phyloP scores from a whole-genome alignment of 2,888 invertebrate species.

The Tortrix viridana region DNA sequence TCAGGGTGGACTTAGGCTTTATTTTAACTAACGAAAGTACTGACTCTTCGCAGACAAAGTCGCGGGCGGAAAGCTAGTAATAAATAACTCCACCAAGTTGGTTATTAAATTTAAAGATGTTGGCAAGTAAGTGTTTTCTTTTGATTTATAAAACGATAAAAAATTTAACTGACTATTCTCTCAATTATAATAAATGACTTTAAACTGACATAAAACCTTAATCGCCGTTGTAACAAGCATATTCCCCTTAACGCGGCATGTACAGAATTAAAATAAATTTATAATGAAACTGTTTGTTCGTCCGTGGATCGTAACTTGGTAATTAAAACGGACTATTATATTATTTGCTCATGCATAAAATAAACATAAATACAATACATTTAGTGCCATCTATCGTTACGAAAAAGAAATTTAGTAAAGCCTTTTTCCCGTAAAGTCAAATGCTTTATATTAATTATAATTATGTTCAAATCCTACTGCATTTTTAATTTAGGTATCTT shows the following conservation, averaged over 20 bases:
- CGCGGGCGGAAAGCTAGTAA: too few relatives aligned
- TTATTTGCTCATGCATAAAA: conserved; percentile 73
- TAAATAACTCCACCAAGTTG: too few relatives aligned
- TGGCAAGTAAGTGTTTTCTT: too few relatives aligned
- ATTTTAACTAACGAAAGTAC: too few relatives aligned
- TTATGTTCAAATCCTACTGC: conserved; percentile 28
- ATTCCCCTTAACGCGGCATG: conserved; percentile 41
- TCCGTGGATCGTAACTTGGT: conserved; percentile 52
- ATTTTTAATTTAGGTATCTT: neutral
- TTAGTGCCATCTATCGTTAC: conserved; percentile 48
- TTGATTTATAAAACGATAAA: too few relatives aligned
- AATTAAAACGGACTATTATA: conserved; percentile 68
- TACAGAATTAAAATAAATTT: conserved; percentile 46
- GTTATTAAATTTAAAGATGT: too few relatives aligned
- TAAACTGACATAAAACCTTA: too few relatives aligned
- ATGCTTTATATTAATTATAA: conserved; percentile 40
- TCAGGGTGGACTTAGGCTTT: too few relatives aligned
- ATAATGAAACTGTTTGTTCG: conserved; percentile 54
- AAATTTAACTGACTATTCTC: too few relatives aligned
- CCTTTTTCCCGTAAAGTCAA: conserved; percentile 37
- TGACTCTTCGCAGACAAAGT: too few relatives aligned
- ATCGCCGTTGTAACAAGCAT: conserved; percentile 19
- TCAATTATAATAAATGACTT: too few relatives aligned
- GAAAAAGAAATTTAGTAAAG: conserved; percentile 41
- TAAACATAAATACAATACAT: conserved; percentile 63